Percentiles rank a stretch among this genome's conserved stretches.
These are phyloP conservation scores for Ceratotherium simum DNA, from an alignment of 2,113 vertebrate genomes.

Conservation along the genomic window DNA sequence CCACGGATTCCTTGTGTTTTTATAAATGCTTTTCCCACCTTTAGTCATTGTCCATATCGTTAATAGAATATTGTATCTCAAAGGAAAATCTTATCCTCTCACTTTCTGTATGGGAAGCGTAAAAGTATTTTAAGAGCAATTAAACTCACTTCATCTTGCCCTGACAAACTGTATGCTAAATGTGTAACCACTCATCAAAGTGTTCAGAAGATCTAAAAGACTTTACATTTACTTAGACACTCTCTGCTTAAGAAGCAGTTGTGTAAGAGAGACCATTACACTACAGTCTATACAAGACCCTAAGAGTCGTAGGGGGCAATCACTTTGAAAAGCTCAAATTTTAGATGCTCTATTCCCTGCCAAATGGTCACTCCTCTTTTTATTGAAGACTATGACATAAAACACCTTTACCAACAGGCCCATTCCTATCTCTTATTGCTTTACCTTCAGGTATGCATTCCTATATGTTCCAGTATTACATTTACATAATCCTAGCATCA, in stretches of 20 bases:
- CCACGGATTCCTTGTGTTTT: not conserved
- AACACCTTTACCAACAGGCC: not conserved
- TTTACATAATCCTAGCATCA: not conserved
- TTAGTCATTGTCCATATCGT: not conserved
- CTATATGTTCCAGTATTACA: fast-evolving
- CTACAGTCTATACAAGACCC: not conserved
- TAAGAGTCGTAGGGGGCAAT: not conserved
- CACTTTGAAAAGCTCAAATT: not conserved
- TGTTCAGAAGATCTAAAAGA: not conserved
- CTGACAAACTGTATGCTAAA: not conserved
- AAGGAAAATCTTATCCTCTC: not conserved
- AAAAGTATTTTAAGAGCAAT: not conserved
- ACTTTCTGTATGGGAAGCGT: not conserved
- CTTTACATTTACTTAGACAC: not conserved
- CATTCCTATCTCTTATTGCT: not conserved
- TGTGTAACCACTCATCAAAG: not conserved
- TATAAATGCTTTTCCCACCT: not conserved
- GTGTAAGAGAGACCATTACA: no score
- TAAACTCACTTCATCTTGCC: not conserved
- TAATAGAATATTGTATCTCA: not conserved
- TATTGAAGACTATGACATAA: not conserved
- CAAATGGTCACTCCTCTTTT: not conserved
- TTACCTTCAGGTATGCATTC: not conserved
- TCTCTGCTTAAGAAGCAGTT: not conserved
- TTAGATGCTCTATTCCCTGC: not conserved